Conservation (phyloP, 2,888 invertebrate species). For the Polydrusus tereticollis region DNA sequence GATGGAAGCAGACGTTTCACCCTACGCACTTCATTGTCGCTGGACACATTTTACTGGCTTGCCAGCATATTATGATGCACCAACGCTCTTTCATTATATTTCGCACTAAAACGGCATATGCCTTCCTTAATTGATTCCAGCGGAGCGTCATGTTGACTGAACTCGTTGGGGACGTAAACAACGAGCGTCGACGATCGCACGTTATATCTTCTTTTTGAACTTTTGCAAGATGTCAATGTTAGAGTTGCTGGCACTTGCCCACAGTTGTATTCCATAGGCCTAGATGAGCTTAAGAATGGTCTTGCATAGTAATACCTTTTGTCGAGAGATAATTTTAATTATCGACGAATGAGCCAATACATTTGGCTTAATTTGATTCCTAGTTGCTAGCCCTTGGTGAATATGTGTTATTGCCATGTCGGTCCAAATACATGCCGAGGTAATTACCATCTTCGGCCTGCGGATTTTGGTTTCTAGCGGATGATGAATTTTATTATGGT, state of each 20-base stretch:
- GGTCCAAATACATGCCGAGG: constrained; percentile 37
- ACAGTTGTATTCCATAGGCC: constrained; percentile 46
- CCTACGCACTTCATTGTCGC: too few relatives aligned
- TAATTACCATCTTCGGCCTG: constrained; percentile 40
- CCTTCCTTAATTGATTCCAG: too few relatives aligned
- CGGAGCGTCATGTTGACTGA: too few relatives aligned
- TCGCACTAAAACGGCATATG: too few relatives aligned
- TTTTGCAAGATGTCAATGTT: constrained; percentile 44
- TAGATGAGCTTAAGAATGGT: constrained; percentile 4
- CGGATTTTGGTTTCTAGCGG: constrained; percentile 45
- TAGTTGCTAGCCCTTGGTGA: too few relatives aligned
- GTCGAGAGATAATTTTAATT: not conserved
- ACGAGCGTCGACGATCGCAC: constrained; percentile 37
- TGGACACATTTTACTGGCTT: too few relatives aligned
- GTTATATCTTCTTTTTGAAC: constrained; percentile 43
- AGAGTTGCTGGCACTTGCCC: constrained; percentile 43
- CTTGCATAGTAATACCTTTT: constrained; percentile 18
- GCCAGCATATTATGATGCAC: too few relatives aligned
- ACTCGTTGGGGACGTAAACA: constrained; percentile 29
- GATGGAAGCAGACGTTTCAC: too few relatives aligned
- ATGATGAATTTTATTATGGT: constrained; percentile 44
- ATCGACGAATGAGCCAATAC: not conserved
- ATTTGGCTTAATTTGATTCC: too few relatives aligned
- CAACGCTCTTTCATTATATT: too few relatives aligned
- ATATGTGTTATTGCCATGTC: not conserved